Conservation (phyloP, 2,797 vertebrate genomes). For the Anisognathus igniventris region DNA sequence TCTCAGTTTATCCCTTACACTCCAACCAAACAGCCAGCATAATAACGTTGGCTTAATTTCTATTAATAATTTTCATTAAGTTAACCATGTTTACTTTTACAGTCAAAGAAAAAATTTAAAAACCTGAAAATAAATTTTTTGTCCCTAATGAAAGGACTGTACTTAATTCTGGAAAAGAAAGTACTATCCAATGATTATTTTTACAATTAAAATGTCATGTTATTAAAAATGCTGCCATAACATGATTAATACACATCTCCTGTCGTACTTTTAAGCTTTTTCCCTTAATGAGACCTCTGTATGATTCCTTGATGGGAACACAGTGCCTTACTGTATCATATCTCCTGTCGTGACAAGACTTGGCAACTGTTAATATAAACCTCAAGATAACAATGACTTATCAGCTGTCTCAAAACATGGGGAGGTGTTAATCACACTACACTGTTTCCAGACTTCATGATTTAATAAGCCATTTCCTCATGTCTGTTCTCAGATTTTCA, state of each 20-base stretch:
- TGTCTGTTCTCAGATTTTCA: slow-evolving; percentile 52
- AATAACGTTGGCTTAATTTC: not conserved
- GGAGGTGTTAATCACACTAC: not conserved
- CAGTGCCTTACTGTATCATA: not conserved
- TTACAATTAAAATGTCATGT: not conserved
- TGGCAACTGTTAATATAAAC: not conserved
- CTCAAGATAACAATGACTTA: not conserved
- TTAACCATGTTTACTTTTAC: not conserved
- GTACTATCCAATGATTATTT: not conserved
- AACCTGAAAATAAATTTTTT: not conserved
- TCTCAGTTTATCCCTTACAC: not conserved
- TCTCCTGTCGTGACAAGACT: not conserved
- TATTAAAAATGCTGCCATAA: not conserved
- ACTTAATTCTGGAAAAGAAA: not conserved
- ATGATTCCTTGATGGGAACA: not conserved
- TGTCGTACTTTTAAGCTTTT: not conserved
- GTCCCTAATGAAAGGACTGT: accelerated
- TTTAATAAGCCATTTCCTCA: slow-evolving; percentile 51
- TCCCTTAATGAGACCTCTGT: not conserved
- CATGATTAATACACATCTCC: not conserved
- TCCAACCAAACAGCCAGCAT: not conserved
- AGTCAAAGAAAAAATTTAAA: not conserved
- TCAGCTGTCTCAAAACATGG: not conserved
- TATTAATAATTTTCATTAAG: not conserved
- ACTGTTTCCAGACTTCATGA: not conserved